Evolutionary conservation across 1,140 invertebrate genomes (phyloP), one percentile per base, ranked within the genome.

Genomic region (Papilio dardanus): DNA sequence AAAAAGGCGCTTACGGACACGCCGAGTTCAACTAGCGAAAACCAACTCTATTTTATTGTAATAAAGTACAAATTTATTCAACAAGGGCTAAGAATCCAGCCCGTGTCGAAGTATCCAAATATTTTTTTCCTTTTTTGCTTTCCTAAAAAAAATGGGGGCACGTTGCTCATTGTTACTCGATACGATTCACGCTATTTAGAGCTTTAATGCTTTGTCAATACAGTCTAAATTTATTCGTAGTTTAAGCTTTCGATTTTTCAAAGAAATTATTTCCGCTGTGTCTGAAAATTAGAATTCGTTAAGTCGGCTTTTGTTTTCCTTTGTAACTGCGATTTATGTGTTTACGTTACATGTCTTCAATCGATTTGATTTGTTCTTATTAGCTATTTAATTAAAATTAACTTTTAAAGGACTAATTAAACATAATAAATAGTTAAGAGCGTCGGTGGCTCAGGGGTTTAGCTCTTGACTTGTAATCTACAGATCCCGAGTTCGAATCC

Each of bases 41-140:
- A 33, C 31, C 16, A 31, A 73, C 71, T 73, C n/a, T 28, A 35
- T 14, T 0, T 0, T 19, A 58, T 33, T 33, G 71, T 8, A 24
- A 19, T 58, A 73, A 73, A 30, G 71, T 73, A 31, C n/a, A 73
- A 73, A 58, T 58, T 73, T 28, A 46, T 31, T n/a, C 14, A 31
- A 73, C n/a, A 46, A 73, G 71, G 7, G 46, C 28, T 30, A 73
- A 54, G 71, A 73, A 73, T 73, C 30, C 46, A 33, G 71, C 71
- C 46, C 71, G 71, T 73, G 74, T 77, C 76, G 74, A 78, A 66
- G 74, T 80, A 73, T 76, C 76, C 79, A 78, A 80, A 76, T 80
- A 78, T 80, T 78, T 80, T n/a, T 80, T 76, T 69, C 71, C 77
- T 76, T 65, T 62, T 33, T 66, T 21, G 71, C 46, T 74, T 79